These are phyloP conservation scores for Dioctria rufipes DNA, from an alignment of 2,888 invertebrate genomes.

Conservation along the genomic window DNA sequence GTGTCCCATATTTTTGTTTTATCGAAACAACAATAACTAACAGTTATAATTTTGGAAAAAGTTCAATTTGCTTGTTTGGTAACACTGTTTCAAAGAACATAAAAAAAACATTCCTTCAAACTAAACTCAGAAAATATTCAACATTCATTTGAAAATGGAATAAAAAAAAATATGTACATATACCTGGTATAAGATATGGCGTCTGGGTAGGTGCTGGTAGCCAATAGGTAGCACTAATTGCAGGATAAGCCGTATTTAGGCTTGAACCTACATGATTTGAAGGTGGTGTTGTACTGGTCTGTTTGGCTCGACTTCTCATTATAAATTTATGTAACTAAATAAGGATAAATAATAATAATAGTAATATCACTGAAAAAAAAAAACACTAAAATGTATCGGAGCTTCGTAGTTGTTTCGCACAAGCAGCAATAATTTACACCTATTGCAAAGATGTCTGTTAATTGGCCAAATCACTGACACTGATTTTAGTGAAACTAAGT, in stretches of 20 bases:
- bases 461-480: neutral
- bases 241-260: slow-evolving; percentile 75
- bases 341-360: too few relatives aligned
- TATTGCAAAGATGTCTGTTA: slow-evolving; percentile 20
- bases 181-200: slow-evolving; percentile 90
- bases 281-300: slow-evolving; percentile 56
- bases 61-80: too few relatives aligned
- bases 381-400: slow-evolving; percentile 14
- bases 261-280: slow-evolving; percentile 54
- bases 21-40: too few relatives aligned
- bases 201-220: slow-evolving; percentile 84
- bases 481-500: slow-evolving; percentile 32
- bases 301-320: slow-evolving; percentile 64
- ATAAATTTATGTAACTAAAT: slow-evolving; percentile 37
- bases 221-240: slow-evolving; percentile 89
- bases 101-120: neutral
- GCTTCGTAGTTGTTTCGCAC: neutral
- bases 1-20: too few relatives aligned
- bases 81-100: neutral
- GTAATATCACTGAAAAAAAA: slow-evolving; percentile 7
- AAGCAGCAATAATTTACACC: slow-evolving; percentile 36
- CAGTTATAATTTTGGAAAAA: too few relatives aligned
- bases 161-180: slow-evolving; percentile 23
- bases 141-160: neutral
- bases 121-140: too few relatives aligned